phyloP scores from a whole-genome alignment of 1,140 invertebrate species.

The Bombyx mori region DNA sequence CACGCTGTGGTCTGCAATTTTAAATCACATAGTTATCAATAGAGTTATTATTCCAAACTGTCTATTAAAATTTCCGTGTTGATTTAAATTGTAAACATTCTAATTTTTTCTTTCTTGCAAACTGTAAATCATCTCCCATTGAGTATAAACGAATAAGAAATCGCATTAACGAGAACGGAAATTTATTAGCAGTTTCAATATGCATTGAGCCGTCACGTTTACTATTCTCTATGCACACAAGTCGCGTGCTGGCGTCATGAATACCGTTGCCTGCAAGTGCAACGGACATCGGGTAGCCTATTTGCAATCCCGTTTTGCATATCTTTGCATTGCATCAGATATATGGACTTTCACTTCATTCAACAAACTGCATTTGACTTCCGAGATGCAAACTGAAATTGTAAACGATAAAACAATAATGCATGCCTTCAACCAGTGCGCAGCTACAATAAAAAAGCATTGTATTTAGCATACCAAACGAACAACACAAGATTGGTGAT shows the following conservation, averaged over 20 bases:
- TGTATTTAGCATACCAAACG: too few species aligned
- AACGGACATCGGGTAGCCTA: conserved; percentile 39
- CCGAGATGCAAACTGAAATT: conserved; percentile 10
- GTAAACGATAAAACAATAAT: not conserved
- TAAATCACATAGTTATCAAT: conserved; percentile 4
- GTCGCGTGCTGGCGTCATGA: conserved; percentile 42
- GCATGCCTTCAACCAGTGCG: conserved; percentile 27
- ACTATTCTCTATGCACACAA: conserved; percentile 38
- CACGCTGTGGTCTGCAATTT: conserved; percentile 82
- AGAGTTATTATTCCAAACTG: not conserved
- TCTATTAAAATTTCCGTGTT: conserved; percentile 6
- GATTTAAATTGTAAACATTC: too few species aligned
- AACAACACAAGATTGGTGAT: too few species aligned
- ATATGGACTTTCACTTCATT: conserved; percentile 45
- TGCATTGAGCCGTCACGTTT: conserved; percentile 37
- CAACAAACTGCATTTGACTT: conserved; percentile 67
- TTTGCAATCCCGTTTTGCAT: conserved; percentile 53
- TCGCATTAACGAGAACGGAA: conserved; percentile 30
- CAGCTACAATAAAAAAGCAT: conserved; percentile 7
- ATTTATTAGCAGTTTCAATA: conserved; percentile 43
- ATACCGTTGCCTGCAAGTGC: conserved; percentile 55
- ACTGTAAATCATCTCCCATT: too few species aligned
- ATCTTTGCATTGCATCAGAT: conserved; percentile 36
- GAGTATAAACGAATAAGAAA: conserved; percentile 30
- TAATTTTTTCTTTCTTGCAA: too few species aligned